Evolutionary conservation across 2,888 invertebrate genomes (phyloP), one percentile per base, ranked within the genome.

Genomic region (Himalopsyche tibetana): DNA sequence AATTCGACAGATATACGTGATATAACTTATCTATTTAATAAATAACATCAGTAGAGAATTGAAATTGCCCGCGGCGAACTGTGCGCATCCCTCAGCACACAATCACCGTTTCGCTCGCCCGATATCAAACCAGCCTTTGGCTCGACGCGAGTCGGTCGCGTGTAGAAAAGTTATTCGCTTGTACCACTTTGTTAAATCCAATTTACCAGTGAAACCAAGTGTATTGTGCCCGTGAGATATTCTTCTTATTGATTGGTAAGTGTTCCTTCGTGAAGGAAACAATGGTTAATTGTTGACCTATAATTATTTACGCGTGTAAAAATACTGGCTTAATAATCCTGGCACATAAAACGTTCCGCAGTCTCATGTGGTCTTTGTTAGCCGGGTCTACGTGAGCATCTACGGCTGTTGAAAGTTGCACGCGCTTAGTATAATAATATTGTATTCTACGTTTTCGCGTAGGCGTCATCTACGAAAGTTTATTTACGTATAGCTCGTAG

Each of bases 101-200:
- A 19, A n/a, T 63, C 63, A 63, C 28, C 19, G 19, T 63, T 63
- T 63, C 63, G 19, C 63, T 63, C 63, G 63, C 19, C 63, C 63
- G 63, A 63, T 28, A 63, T 63, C 63, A 63, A 63, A 63, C 63
- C 63, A 63, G 63, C 63, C 63, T 63, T 63, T 63, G 63, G 63
- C 63, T 63, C 11, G n/a, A 63, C n/a, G 63, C 63, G 63, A 63
- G 63, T 19, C 63, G 63, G 63, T 63, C 63, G 63, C 28, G n/a
- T 63, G 19, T 19, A 6, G n/a, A 19, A n/a, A 63, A 63, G 19
- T 63, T 9, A n/a, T 63, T 8, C 63, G 63, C n/a, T 63, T 28
- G 63, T 63, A 63, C 63, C 19, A 28, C 63, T 19, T 63, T 63
- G 63, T 28, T 63, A 63, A 63, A 63, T 63, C 63, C 63, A 63